A percentile compares a stretch with the other conserved stretches of the same genome.
phyloP scores from a whole-genome alignment of 2,888 invertebrate species.

The Oscheius sp. region DNA sequence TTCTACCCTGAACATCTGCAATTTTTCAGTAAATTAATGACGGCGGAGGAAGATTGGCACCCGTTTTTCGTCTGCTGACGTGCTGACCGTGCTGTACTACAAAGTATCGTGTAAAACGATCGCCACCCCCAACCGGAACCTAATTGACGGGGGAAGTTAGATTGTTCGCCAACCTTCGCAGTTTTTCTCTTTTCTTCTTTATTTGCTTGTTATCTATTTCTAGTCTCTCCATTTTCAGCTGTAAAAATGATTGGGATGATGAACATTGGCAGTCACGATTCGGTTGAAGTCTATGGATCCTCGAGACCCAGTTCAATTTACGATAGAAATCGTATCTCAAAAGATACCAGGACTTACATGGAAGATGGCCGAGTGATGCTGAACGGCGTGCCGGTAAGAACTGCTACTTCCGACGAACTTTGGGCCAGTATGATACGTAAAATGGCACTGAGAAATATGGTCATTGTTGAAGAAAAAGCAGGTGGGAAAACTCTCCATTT shows the following conservation, averaged over 20 bases:
- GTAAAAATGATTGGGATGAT: slow-evolving; percentile 60
- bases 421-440: slow-evolving; percentile 51
- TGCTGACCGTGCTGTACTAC: no score
- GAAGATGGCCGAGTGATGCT: slow-evolving; percentile 53
- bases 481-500: neutral
- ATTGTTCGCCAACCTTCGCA: no score
- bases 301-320: slow-evolving; percentile 50
- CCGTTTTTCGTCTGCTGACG: no score
- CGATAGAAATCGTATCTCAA: slow-evolving; percentile 44
- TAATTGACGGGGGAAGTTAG: no score
- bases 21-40: no score
- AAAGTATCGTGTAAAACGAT: no score
- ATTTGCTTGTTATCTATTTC: no score
- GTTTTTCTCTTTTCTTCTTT: no score
- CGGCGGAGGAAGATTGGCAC: no score
- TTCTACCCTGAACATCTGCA: no score
- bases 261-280: slow-evolving; percentile 52
- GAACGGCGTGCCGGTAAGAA: slow-evolving; percentile 46
- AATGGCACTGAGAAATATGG: slow-evolving; percentile 40
- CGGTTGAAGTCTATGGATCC: slow-evolving; percentile 56
- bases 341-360: slow-evolving; percentile 44
- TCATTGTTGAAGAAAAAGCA: slow-evolving; percentile 27
- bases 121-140: no score
- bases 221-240: no score
- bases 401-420: slow-evolving; percentile 43